phyloP scores from a whole-genome alignment of 2,888 invertebrate genomes.

The Cryptocephalus primarius region DNA sequence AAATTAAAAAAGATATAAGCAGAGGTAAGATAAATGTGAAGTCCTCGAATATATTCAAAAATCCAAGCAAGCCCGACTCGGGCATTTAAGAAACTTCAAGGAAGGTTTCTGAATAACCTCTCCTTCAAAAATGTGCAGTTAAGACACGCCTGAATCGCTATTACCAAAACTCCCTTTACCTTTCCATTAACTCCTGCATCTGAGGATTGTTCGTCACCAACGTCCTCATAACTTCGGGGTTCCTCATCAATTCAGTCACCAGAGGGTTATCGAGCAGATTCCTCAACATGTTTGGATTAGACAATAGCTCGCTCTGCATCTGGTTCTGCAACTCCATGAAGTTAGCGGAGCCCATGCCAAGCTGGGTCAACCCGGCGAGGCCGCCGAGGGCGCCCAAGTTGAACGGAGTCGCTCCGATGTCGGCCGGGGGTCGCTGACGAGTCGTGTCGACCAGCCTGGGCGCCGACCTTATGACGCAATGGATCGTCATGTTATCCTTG shows the following conservation, averaged over 20 bases:
- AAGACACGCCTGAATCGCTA: no score
- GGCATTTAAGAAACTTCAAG: no score
- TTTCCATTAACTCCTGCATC: conserved; percentile 90
- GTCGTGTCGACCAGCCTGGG: conserved; percentile 44
- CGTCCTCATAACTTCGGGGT: conserved; percentile 89
- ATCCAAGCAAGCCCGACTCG: no score
- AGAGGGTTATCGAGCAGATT: conserved; percentile 91
- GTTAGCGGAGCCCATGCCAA: conserved; percentile 59
- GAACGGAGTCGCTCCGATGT: conserved; percentile 26
- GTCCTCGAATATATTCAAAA: no score
- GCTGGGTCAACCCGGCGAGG: conserved; percentile 58
- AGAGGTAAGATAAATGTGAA: no score
- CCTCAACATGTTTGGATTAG: conserved; percentile 83
- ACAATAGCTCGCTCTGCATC: conserved; percentile 82
- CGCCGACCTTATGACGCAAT: conserved; percentile 84
- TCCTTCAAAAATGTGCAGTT: no score
- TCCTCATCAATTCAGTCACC: conserved; percentile 90
- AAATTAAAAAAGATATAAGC: conserved; percentile 3
- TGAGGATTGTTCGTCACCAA: conserved; percentile 92
- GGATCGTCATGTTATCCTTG: conserved; percentile 91
- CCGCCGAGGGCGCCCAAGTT: conserved; percentile 47
- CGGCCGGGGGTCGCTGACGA: conserved; percentile 28
- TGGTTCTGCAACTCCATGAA: conserved; percentile 73
- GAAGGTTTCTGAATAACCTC: no score
- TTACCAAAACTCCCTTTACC: conserved; percentile 29